Percentiles rank a stretch among this genome's conserved stretches.
phyloP scores from a whole-genome alignment of 2,797 vertebrate genomes.

The Megalops cyprinoides region DNA sequence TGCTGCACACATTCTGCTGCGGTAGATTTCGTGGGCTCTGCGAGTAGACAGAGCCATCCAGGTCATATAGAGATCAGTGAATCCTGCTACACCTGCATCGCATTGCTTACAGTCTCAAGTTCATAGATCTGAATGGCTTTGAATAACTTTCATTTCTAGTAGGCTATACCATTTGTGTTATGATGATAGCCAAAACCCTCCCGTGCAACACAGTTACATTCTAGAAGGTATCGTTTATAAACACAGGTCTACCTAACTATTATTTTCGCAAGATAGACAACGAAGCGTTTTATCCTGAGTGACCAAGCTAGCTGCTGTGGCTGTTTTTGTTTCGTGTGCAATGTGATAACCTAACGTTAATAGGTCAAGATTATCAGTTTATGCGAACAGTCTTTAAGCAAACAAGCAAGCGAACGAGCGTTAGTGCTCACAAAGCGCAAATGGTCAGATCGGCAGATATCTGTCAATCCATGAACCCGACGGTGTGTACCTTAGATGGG shows the following conservation, averaged over 20 bases:
- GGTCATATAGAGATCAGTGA: background rate
- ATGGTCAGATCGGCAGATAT: background rate
- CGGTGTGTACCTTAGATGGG: no score
- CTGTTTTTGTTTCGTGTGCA: background rate
- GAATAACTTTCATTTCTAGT: no score
- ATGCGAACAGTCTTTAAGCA: no score
- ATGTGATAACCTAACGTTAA: background rate
- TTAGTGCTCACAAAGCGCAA: background rate
- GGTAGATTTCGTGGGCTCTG: background rate
- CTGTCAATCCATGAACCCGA: no score
- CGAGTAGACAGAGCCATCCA: background rate
- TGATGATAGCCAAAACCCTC: background rate
- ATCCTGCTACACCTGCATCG: background rate
- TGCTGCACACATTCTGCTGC: no score
- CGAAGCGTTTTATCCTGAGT: no score
- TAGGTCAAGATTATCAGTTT: background rate
- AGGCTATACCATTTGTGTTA: background rate
- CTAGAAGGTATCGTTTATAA: background rate
- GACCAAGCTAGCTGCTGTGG: background rate
- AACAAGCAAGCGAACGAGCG: background rate
- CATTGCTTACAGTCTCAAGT: no score
- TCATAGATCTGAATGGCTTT: no score
- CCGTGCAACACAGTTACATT: background rate
- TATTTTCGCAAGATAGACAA: no score
- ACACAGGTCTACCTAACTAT: no score